Conservation (phyloP, 1,140 invertebrate species). For the Zophobas morio region DNA sequence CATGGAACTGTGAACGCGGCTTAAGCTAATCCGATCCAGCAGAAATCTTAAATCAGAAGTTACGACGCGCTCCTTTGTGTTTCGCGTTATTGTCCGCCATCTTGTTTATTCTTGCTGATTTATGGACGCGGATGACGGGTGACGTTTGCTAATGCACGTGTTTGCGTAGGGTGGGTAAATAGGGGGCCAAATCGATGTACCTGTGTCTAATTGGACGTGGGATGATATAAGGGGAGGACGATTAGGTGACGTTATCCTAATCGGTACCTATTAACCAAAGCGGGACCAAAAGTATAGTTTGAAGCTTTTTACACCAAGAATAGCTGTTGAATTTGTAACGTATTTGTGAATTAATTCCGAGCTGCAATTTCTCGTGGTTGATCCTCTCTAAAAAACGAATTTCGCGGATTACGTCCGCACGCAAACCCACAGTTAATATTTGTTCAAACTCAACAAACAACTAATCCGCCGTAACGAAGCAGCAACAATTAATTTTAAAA, state of each 20-base stretch:
- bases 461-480: background rate
- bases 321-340: too few relatives aligned
- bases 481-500: slow-evolving; percentile 16
- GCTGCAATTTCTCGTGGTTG: too few relatives aligned
- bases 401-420: background rate
- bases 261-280: too few relatives aligned
- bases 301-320: too few relatives aligned
- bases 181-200: slow-evolving; percentile 13
- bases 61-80: slow-evolving; percentile 54
- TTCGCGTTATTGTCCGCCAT: slow-evolving; percentile 55
- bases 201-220: background rate
- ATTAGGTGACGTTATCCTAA: background rate
- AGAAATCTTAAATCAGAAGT: slow-evolving; percentile 56
- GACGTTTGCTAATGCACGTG: slow-evolving; percentile 33
- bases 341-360: too few relatives aligned
- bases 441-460: background rate
- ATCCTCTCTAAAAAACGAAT: too few relatives aligned
- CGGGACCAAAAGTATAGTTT: too few relatives aligned
- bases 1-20: slow-evolving; percentile 46
- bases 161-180: slow-evolving; percentile 24
- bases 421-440: background rate
- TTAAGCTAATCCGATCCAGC: slow-evolving; percentile 50
- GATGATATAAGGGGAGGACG: background rate
- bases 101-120: slow-evolving; percentile 57
- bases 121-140: slow-evolving; percentile 44